A percentile compares a stretch with the other conserved stretches of the same genome.
These are phyloP conservation scores for Urophycis tenuis DNA, from an alignment of 2,797 vertebrate species.

Conservation along the genomic window DNA sequence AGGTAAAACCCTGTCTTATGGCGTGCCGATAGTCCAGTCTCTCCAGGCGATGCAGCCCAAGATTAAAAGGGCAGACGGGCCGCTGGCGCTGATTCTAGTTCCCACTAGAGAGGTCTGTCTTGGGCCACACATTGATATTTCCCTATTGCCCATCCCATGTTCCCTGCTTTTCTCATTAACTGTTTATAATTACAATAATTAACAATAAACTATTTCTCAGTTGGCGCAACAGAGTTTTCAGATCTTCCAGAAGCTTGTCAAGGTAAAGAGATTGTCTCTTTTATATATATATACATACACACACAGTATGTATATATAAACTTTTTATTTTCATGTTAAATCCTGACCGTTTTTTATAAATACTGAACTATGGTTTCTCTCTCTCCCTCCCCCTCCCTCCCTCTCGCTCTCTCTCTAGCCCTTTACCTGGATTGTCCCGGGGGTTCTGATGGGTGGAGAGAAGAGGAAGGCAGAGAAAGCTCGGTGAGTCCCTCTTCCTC, in stretches of 20 bases:
- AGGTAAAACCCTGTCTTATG: constrained; percentile 95
- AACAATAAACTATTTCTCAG: constrained; percentile 53
- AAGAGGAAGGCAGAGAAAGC: constrained; percentile 96
- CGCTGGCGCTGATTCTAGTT: constrained; percentile 84
- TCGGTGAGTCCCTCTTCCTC: constrained; percentile 66
- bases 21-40: constrained; percentile 83
- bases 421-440: constrained; percentile 85
- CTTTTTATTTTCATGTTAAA: not conserved
- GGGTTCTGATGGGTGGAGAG: constrained; percentile 96
- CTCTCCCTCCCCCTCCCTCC: constrained; percentile 38
- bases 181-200: not conserved
- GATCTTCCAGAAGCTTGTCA: constrained; percentile 87
- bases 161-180: not conserved
- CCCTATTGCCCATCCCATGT: no score
- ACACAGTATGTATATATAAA: no score
- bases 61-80: constrained; percentile 85
- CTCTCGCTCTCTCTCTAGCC: constrained; percentile 60
- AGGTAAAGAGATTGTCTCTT: constrained; percentile 68
- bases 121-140: no score
- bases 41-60: constrained; percentile 80
- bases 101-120: constrained; percentile 74
- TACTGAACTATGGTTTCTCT: not conserved
- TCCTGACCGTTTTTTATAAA: not conserved
- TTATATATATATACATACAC: constrained; percentile 43
- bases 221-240: constrained; percentile 88